Base-by-base conservation (phyloP, 2,888 invertebrate species). In the Lasius platythorax region DNA sequence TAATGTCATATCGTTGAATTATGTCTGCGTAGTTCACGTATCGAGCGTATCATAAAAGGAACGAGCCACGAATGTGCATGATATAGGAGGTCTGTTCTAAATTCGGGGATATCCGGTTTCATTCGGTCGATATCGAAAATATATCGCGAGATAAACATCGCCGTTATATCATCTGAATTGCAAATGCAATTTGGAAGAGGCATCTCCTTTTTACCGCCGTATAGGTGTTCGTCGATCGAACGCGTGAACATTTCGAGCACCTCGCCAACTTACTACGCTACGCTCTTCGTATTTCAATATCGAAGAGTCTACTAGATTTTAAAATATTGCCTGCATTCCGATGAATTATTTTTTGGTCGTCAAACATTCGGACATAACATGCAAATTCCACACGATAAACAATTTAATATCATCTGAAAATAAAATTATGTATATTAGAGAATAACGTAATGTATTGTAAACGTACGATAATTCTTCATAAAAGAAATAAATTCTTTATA, bases 141-240 rank as follows among this genome's bases (percentile, higher is more conserved):
- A 79, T 81, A 89, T 87, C 82, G 79, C 63, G 76, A 74, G 83
- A 85, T 85, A 87, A 89, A 90, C 84, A 87, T 84, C 89, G 83
- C 85, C 63, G 76, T 74, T 82, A 84, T 72, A 81, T 43, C 46
- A 83, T 87, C 82, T 83, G 90, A 85, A 90, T 90, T 90, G 90
- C 89, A 90, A 90, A 90, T 89, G 86, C 74, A 84, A 90, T 89
- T 87, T 84, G 66, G 74, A 73, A 84, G 70, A 78, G 70, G 40
- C 74, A 70, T 66, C 84, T 84, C 74, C 86, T 85, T 88, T 85
- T 90, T 75, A 67, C 73, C 53, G 63, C 28, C 63, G 6, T 63
- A 70, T 64, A 53, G 53, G 64, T 66, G 58, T 50, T 78, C 72
- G 50, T 67, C 82, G 61, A 76, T 82, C 33, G 75, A 87, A 81